Base-by-base conservation (phyloP, 2,113 vertebrate genomes). In the Myotis brandtii region DNA sequence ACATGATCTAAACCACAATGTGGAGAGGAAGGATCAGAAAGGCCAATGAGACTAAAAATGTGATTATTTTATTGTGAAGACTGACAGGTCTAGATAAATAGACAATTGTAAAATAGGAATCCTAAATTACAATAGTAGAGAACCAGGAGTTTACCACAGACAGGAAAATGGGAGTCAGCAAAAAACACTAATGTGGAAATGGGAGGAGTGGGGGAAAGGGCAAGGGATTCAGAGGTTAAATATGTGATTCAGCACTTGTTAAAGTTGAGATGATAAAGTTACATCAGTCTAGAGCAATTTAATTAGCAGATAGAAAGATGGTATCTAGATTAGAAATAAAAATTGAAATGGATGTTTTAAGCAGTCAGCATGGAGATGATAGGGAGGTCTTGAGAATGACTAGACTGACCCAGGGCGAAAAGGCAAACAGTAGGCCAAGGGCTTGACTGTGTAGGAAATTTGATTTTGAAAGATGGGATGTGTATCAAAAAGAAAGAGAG, bases 281-380 rank as follows among this genome's bases (percentile, higher is more conserved):
- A 77, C 1, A 79, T 34, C 23, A 30, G 32, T 54, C 18, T 25
- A 66, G 54, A 79, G 3, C n/a, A 62, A 73, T 52, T 72, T 88
- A 83, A 86, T 84, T 91, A 79, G 21, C 79, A 73, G 23, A 52
- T 50, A 82, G 93, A 93, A 91, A 84, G 62, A 87, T 87, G 46
- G 52, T 32, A 25, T 77, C 46, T 91, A 21, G 16, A 73, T 91
- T 48, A 83, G 20, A 93, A 93, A 77, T 91, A 64, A 91, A 85
- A 93, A 66, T 34, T 30, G 64, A 83, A 86, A 84, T 30, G 43
- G 37, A n/a, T 67, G 30, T 73, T 91, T 86, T 77, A 73, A 73
- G 27, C 13, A 87, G 84, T 77, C 76, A 79, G 46, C 40, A 25
- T 50, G 6, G 30, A 73, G 37, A 87, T 93, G 75, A 92, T 37